phyloP scores from a whole-genome alignment of 2,888 invertebrate species.

The Alloscopus bannaensis region DNA sequence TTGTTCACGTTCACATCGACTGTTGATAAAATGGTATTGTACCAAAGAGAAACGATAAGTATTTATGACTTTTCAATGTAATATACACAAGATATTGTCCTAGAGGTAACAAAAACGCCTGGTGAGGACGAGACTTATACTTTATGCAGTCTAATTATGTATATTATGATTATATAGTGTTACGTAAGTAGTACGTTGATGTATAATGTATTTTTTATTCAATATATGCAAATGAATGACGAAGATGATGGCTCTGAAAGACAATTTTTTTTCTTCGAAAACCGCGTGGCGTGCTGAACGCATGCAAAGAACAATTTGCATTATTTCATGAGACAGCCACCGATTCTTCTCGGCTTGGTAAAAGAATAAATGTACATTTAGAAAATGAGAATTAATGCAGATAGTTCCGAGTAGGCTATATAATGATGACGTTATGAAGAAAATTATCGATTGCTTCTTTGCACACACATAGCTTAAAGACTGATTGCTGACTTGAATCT shows the following conservation, averaged over 20 bases:
- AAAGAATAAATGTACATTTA: neutral
- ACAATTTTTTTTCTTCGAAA: slow-evolving; percentile 45
- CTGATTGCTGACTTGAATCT: no score
- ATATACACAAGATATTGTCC: slow-evolving; percentile 24
- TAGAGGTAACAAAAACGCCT: slow-evolving; percentile 17
- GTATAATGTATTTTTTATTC: slow-evolving; percentile 3
- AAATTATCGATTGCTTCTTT: no score
- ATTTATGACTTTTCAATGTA: neutral
- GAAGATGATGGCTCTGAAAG: slow-evolving; percentile 52
- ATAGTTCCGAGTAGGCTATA: no score
- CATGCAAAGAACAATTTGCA: neutral
- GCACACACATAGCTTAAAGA: no score
- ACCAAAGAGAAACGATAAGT: neutral
- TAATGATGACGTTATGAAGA: no score
- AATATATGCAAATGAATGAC: slow-evolving; percentile 50
- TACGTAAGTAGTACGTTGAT: neutral
- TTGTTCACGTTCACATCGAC: no score
- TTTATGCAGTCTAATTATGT: neutral
- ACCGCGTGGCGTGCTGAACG: slow-evolving; percentile 32
- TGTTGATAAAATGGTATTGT: neutral
- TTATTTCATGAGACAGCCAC: neutral
- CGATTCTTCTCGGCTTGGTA: neutral
- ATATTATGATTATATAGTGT: neutral
- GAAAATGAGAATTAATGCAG: slow-evolving; percentile 25
- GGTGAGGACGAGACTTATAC: neutral